Evolutionary conservation across 1,140 invertebrate species (phyloP), one percentile per base, ranked within the genome.

Genomic region (Drosophila insularis): DNA sequence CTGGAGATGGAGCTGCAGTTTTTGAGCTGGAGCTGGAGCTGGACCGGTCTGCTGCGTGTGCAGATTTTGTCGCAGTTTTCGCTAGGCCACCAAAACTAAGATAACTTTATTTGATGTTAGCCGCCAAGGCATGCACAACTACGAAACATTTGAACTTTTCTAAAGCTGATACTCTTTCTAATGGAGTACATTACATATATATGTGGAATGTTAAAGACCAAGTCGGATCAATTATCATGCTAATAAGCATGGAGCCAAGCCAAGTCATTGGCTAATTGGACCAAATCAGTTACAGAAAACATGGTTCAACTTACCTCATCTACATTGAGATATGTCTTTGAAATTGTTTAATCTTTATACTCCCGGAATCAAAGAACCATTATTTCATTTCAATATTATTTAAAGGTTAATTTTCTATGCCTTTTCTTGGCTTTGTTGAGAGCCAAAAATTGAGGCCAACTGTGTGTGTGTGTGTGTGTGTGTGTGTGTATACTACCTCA

Each of bases 91-190:
- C 50, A 62, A 53, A 71, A 78, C 71, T 81, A 65, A 61, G 75
- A 75, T 86, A 68, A 61, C 73, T 89, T 71, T 87, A 87, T 87
- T 87, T 87, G 82, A 87, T 84, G 84, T 89, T 76, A 74, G 78
- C 82, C 82, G 82, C 70, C 78, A 40, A 2, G 67, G 56, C 67
- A 74, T 35, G 62, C 31, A 19, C 23, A 14, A 50, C 62, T 77
- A 59, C 68, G 23, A 87, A 58, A 66, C 66, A 82, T 87, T 86
- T 86, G 82, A 86, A 86, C 82, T 89, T 86, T 37, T 37, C 13
- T 11, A 35, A 35, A 11, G 35, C 35, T 8, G 10, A 37, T 37
- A 37, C 35, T 1, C 35, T 37, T 37, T 37, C 10, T 4, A 37
- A 37, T 13, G 3, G 11, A 1, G 35, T 27, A 27, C 27, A 27